Base-by-base conservation (phyloP, 2,888 invertebrate species). In the Hermaeophaga mercurialis region DNA sequence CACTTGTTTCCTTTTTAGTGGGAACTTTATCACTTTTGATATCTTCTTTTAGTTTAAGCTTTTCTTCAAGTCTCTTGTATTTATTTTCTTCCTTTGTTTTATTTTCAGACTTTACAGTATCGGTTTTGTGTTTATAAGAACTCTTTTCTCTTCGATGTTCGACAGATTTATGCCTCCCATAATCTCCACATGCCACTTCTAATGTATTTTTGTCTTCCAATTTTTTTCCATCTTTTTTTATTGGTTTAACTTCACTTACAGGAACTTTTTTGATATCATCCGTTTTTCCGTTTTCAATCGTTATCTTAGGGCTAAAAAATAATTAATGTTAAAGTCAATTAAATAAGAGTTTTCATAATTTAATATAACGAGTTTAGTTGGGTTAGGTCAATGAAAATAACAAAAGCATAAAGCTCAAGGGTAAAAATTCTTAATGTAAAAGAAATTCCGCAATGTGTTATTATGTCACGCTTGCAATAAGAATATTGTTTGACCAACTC, bases 271-370 rank as follows among this genome's bases (percentile, higher is more conserved):
- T 70, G 1, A 61, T 28, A 3, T 69, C 68, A 39, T 73, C 73
- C 11, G 67, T 64, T 44, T 68, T 64, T n/a, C 74, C 76, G 47
- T 71, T 75, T 69, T 78, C 77, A 22, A 77, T 78, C 17, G 65
- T 76, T n/a, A 78, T 78, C 59, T 74, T 76, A 1, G 77, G 77
- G 54, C 76, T 76, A 58, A 36, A 71, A 44, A 70, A 22, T 19
- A 53, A 34, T 12, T 6, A 19, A 34, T 11, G 1, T 34, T 11
- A 34, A n/a, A n/a, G n/a, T n/a, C n/a, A n/a, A n/a, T n/a, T n/a
- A n/a, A n/a, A n/a, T n/a, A n/a, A n/a, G n/a, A n/a, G n/a, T n/a
- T n/a, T n/a, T n/a, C n/a, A n/a, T n/a, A n/a, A n/a, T n/a, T n/a
- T n/a, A n/a, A n/a, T n/a, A n/a, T n/a, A n/a, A n/a, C n/a, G n/a